Percentiles rank a stretch among this genome's conserved stretches.
phyloP scores from a whole-genome alignment of 2,797 vertebrate species.

The Enteromius unitaeniatus region DNA sequence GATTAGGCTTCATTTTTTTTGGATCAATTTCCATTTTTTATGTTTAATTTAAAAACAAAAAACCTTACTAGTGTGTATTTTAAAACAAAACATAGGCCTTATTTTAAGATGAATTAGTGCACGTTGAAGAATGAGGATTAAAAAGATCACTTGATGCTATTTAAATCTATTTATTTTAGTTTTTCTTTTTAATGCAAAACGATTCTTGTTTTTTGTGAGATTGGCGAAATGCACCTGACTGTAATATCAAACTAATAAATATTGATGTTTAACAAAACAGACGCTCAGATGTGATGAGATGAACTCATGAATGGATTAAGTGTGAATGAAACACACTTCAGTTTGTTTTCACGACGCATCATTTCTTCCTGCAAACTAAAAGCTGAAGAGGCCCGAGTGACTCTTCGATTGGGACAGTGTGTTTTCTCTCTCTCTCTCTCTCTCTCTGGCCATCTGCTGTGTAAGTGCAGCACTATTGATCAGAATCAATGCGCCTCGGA shows the following conservation, averaged over 20 bases:
- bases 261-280: background rate
- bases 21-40: background rate
- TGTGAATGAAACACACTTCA: background rate
- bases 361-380: conserved; percentile 12
- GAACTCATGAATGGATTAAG: conserved; percentile 7
- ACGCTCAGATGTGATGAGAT: conserved; percentile 1
- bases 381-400: conserved; percentile 59
- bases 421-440: background rate
- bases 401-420: conserved; percentile 63
- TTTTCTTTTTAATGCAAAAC: background rate
- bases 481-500: conserved; percentile 83
- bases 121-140: background rate
- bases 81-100: background rate
- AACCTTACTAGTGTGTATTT: background rate
- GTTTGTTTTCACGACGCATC: background rate
- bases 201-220: background rate
- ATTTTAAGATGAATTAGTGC: background rate
- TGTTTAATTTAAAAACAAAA: background rate
- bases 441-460: conserved; percentile 82
- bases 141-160: background rate
- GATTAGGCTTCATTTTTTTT: too few species aligned
- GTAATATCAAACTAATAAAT: background rate
- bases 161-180: background rate
- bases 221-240: background rate
- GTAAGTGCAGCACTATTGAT: conserved; percentile 85